Conservation (phyloP, 2,113 vertebrate genomes). For the Mustela lutreola region DNA sequence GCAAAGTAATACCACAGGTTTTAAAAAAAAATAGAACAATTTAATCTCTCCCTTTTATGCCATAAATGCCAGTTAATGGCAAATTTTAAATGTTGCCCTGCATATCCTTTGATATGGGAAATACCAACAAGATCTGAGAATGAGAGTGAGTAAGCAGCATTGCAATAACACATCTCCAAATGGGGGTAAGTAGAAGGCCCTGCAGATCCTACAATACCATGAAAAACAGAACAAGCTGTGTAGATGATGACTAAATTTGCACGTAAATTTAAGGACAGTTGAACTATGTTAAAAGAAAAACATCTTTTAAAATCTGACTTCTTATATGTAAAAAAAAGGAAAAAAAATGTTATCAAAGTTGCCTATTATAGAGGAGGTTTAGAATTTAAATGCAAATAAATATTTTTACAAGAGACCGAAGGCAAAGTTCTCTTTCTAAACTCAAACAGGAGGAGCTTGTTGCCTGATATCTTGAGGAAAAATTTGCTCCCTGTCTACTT, state of each 20-base stretch:
- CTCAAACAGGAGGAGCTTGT: not conserved
- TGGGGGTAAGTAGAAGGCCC: not conserved
- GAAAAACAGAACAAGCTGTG: not conserved
- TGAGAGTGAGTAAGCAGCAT: not conserved
- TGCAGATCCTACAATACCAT: not conserved
- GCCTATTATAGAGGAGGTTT: not conserved
- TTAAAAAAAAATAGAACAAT: not conserved
- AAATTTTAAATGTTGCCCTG: not conserved
- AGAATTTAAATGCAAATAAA: slow-evolving; percentile 39
- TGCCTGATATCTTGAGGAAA: not conserved
- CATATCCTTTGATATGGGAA: not conserved
- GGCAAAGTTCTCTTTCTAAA: not conserved
- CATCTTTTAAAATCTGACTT: not conserved
- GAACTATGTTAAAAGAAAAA: not conserved
- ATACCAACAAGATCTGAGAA: not conserved
- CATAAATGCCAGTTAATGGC: not conserved
- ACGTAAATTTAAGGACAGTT: not conserved
- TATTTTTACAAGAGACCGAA: slow-evolving; percentile 35
- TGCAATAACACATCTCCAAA: not conserved
- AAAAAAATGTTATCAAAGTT: not conserved
- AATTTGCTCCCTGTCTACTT: slow-evolving; percentile 1
- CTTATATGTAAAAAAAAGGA: not conserved
- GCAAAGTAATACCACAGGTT: not conserved
- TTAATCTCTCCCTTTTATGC: slow-evolving; percentile 13
- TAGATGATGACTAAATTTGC: not conserved